Evolutionary conservation across 2,888 invertebrate species (phyloP), one percentile per base, ranked within the genome.

Genomic region (Andrena minutula): DNA sequence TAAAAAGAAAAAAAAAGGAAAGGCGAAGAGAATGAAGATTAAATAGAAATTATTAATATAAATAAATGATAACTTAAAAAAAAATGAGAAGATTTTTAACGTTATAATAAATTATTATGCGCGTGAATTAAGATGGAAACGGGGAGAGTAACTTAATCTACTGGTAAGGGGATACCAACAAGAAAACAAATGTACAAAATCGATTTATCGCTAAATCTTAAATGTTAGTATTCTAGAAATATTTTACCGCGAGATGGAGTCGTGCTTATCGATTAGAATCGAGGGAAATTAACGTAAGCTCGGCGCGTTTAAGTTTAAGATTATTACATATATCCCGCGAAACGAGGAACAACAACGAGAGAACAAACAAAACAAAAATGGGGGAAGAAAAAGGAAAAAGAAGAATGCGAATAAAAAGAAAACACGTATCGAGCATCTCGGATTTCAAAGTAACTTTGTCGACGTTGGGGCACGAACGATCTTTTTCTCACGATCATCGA

Each of bases 61-160:
- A 79, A 91, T 87, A 91, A 70, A 91, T 90, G 85, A 90, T 92
- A 91, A 93, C 90, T 91, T 92, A 92, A 92, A 85, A 77, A 77
- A 60, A 65, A 80, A 68, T 73, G 63, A 80, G 79, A 82, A 87
- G 88, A 88, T 89, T 91, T 92, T 92, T 91, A 92, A 92, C 90
- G 93, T 92, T 93, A 93, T 93, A 93, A 93, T 93, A 93, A 93
- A 92, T 93, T 93, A 93, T 92, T 92, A 88, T 88, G 80, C 73
- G 88, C 85, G 85, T 65, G 79, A 79, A 83, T 87, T 85, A 88
- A 72, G 79, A 70, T 0, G 53, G 56, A 69, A 72, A 72, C 75
- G 86, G 79, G 74, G 53, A 76, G 60, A 76, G 60, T 89, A 88
- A 86, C 71, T 87, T 88, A 88, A 89, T 87, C 89, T 87, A 88